Conservation (phyloP, 2,113 vertebrate species). For the Odocoileus virginianus region DNA sequence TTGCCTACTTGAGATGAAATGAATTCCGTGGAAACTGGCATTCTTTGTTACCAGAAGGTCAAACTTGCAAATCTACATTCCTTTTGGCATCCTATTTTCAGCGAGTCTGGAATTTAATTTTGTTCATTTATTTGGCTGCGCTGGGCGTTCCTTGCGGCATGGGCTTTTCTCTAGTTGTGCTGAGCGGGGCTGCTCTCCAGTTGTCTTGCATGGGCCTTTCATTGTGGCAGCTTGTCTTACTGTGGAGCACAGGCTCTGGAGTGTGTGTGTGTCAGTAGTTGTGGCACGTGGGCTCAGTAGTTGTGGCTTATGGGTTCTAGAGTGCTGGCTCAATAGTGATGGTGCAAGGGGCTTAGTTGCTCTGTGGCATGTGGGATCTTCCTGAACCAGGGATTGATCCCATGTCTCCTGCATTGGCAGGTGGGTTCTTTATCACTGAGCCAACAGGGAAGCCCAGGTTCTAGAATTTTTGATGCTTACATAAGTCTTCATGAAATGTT, state of each 20-base stretch:
- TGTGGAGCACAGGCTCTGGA: neutral
- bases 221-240: neutral
- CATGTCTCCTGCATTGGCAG: neutral
- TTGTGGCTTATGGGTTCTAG: neutral
- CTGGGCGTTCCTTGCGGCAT: neutral
- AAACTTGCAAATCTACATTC: neutral
- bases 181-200: neutral
- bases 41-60: neutral
- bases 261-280: neutral
- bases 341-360: neutral
- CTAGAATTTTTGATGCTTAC: constrained; percentile 12
- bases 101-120: neutral
- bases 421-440: neutral
- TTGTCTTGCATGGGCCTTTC: neutral
- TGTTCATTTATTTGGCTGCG: neutral
- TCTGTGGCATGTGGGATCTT: neutral
- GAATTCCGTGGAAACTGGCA: constrained; percentile 1
- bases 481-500: neutral
- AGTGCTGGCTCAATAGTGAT: neutral
- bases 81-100: neutral
- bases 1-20: neutral
- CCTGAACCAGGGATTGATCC: neutral
- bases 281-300: neutral
- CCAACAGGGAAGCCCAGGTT: neutral
- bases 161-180: neutral